Conservation (phyloP, 2,888 invertebrate species). For the Steromphala cineraria region DNA sequence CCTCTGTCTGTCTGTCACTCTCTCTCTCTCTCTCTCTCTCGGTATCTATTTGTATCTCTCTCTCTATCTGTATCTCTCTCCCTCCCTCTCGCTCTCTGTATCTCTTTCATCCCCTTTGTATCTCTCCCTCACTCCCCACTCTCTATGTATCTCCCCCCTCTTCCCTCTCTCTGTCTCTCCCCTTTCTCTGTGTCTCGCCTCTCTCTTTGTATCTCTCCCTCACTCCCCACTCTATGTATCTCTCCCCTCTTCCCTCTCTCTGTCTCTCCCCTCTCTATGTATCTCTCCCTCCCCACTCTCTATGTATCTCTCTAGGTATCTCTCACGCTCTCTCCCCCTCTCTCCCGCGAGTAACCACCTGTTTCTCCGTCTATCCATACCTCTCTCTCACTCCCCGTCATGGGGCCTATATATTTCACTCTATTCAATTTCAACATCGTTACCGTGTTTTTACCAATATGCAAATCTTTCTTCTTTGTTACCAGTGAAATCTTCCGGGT, state of each 20-base stretch:
- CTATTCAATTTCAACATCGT: too few relatives aligned
- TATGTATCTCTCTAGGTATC: not conserved
- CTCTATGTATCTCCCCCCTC: too few relatives aligned
- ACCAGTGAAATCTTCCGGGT: not conserved
- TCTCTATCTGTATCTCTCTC: conserved; percentile 25
- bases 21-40: conserved; percentile 19
- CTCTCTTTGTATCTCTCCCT: conserved; percentile 2
- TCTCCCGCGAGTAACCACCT: not conserved
- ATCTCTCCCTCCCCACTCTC: conserved; percentile 16
- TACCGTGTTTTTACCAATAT: too few relatives aligned
- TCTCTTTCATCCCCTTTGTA: conserved; percentile 6
- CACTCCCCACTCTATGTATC: too few relatives aligned
- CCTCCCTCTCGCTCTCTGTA: conserved; percentile 20
- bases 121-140: not conserved
- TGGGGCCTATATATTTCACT: too few relatives aligned
- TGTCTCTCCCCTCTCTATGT: not conserved
- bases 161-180: not conserved
- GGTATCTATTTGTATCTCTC: conserved; percentile 24
- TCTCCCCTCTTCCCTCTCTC: too few relatives aligned
- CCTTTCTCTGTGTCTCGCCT: conserved; percentile 5
- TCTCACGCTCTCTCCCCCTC: not conserved
- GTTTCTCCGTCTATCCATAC: too few relatives aligned
- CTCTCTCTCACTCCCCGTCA: too few relatives aligned
- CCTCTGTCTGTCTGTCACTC: not conserved
- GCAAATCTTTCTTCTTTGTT: too few relatives aligned